Conservation (phyloP, 2,113 vertebrate species). For the Dendropsophus ebraccatus region DNA sequence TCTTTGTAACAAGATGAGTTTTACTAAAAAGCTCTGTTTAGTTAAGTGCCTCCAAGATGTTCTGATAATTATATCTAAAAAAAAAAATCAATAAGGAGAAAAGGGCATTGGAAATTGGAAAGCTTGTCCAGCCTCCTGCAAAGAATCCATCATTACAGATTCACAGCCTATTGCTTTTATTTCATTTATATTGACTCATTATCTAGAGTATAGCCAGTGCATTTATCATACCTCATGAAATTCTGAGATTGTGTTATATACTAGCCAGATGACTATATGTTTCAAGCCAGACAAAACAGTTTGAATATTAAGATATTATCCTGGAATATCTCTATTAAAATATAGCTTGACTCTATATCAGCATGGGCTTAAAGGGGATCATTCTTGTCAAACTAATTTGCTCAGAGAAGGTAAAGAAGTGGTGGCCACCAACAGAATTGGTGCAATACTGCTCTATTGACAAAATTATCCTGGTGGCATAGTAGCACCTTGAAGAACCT, state of each 20-base stretch:
- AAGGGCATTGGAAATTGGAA: conserved; percentile 35
- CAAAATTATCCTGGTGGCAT: too few species aligned
- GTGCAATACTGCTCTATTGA: too few species aligned
- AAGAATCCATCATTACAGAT: background rate
- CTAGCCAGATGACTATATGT: background rate
- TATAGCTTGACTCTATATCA: too few species aligned
- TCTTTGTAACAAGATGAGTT: fast-evolving
- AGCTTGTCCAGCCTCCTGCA: background rate
- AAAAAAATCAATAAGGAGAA: conserved; percentile 40
- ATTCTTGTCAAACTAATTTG: too few species aligned
- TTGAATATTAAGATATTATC: too few species aligned
- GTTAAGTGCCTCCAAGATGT: conserved; percentile 7
- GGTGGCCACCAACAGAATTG: too few species aligned
- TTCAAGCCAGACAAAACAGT: background rate
- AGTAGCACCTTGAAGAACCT: too few species aligned
- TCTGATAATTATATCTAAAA: background rate
- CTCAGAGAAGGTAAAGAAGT: too few species aligned
- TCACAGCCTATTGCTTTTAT: conserved; percentile 6
- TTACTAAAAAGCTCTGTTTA: conserved; percentile 35
- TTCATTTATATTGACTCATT: background rate
- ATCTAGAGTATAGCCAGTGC: background rate
- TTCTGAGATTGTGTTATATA: background rate
- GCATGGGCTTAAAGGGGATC: too few species aligned
- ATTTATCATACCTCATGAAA: background rate
- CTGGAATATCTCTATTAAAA: too few species aligned